Evolutionary conservation across 2,113 vertebrate species (phyloP).

Genomic region (Centropus bengalensis): DNA sequence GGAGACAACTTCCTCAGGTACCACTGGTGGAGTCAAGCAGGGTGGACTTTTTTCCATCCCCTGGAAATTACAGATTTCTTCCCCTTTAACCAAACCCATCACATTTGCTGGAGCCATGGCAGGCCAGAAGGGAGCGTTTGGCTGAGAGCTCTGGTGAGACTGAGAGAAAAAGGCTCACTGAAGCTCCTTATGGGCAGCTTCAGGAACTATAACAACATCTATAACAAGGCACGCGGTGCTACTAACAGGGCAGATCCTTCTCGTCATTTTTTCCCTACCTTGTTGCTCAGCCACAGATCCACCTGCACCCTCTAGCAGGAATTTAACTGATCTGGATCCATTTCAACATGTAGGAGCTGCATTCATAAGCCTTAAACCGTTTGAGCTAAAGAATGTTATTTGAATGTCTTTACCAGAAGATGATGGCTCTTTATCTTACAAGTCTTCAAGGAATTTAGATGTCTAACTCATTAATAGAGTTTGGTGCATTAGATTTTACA

Average conservation of each 20-base stretch:
- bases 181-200: background rate
- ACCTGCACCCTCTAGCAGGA: background rate
- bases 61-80: background rate
- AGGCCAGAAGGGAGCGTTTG: background rate
- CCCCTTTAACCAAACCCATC: background rate
- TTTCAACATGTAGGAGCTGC: background rate
- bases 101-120: background rate
- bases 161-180: background rate
- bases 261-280: background rate
- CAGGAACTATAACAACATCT: background rate
- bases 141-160: background rate
- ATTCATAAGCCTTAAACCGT: conserved; percentile 13
- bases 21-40: background rate
- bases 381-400: conserved; percentile 25
- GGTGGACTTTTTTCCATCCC: background rate
- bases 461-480: conserved; percentile 74
- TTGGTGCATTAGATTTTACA: conserved; percentile 63
- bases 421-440: conserved; percentile 68
- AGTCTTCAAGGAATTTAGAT: conserved; percentile 65
- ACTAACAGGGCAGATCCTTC: background rate
- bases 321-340: background rate
- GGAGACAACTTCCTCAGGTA: background rate
- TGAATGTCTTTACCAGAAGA: conserved; percentile 55
- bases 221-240: background rate
- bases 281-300: background rate